Conservation (phyloP, 64 coral and sea anemone species). For the Cladopsammia gracilis region DNA sequence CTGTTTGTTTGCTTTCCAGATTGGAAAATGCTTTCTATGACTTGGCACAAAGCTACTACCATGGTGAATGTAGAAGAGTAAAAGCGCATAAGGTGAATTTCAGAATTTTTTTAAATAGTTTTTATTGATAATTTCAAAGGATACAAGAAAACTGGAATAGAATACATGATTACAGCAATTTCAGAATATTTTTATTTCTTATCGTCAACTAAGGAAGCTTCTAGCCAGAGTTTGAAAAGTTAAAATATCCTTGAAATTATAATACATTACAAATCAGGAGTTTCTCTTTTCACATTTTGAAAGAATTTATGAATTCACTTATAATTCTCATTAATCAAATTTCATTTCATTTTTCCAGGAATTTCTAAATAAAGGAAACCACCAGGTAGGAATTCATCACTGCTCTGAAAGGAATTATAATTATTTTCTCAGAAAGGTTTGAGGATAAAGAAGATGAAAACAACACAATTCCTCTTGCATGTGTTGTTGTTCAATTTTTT, state of each 20-base stretch:
- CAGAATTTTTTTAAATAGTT: neutral
- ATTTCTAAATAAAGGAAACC: slow-evolving; percentile 68
- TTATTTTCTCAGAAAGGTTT: too few relatives aligned
- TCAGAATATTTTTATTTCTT: too few relatives aligned
- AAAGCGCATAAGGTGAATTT: slow-evolving; percentile 91
- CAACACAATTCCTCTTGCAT: too few relatives aligned
- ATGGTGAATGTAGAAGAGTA: slow-evolving; percentile 95
- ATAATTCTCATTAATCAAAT: neutral
- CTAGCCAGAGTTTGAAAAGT: too few relatives aligned
- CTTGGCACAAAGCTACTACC: slow-evolving; percentile 96
- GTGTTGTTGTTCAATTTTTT: too few relatives aligned
- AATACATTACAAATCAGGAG: too few relatives aligned
- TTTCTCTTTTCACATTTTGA: too few relatives aligned
- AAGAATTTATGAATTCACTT: neutral
- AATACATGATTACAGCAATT: too few relatives aligned
- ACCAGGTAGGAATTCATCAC: slow-evolving; percentile 9
- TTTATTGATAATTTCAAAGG: neutral
- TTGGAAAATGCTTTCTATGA: slow-evolving; percentile 99
- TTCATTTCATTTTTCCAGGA: slow-evolving; percentile 59
- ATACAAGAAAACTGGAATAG: too few relatives aligned
- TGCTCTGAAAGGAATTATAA: too few relatives aligned
- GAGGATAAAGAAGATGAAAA: neutral
- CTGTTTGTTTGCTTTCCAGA: slow-evolving; percentile 5
- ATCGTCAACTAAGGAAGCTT: too few relatives aligned
- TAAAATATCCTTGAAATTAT: too few relatives aligned